A percentile compares a stretch with the other conserved stretches of the same genome.
Evolutionary conservation across 1,140 invertebrate genomes (phyloP).

Genomic region (Drosophila navojoa): DNA sequence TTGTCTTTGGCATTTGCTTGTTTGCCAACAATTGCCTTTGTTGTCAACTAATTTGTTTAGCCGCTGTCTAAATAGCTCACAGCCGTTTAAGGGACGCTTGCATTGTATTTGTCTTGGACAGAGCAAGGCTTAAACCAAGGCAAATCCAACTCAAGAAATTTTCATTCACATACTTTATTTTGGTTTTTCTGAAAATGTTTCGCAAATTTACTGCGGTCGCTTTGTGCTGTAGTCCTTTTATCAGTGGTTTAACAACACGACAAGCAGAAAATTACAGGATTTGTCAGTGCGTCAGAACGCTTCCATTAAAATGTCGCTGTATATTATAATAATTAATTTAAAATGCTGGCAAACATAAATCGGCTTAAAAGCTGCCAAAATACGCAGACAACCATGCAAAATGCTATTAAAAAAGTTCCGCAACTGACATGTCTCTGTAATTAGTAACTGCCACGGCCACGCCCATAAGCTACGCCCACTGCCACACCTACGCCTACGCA

Average conservation of each 20-base stretch:
- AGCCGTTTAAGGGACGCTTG: conserved; percentile 45
- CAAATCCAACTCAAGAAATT: background rate
- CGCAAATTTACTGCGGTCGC: conserved; percentile 6
- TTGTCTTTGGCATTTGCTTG: conserved; percentile 70
- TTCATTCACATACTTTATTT: background rate
- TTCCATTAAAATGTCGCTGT: conserved; percentile 68
- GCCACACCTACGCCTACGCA: conserved; percentile 20
- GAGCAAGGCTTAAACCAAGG: background rate
- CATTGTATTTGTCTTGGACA: conserved; percentile 10
- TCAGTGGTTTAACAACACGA: conserved; percentile 3
- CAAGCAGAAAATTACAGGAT: background rate
- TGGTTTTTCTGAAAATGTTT: background rate
- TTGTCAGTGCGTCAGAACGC: conserved; percentile 17
- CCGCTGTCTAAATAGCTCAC: conserved; percentile 51
- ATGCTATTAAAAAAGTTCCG: conserved; percentile 69
- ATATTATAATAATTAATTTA: conserved; percentile 76
- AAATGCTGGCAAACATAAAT: conserved; percentile 58
- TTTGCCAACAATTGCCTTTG: conserved; percentile 52
- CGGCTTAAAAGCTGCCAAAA: conserved; percentile 72
- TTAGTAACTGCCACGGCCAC: conserved; percentile 52
- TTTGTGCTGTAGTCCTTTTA: conserved; percentile 5
- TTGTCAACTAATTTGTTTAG: conserved; percentile 73
- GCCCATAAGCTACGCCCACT: conserved; percentile 31
- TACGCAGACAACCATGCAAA: conserved; percentile 54
- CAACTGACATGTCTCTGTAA: conserved; percentile 62